Percentiles rank a stretch among this genome's conserved stretches.
phyloP scores from a whole-genome alignment of 2,888 invertebrate species.

The Neria commutata region DNA sequence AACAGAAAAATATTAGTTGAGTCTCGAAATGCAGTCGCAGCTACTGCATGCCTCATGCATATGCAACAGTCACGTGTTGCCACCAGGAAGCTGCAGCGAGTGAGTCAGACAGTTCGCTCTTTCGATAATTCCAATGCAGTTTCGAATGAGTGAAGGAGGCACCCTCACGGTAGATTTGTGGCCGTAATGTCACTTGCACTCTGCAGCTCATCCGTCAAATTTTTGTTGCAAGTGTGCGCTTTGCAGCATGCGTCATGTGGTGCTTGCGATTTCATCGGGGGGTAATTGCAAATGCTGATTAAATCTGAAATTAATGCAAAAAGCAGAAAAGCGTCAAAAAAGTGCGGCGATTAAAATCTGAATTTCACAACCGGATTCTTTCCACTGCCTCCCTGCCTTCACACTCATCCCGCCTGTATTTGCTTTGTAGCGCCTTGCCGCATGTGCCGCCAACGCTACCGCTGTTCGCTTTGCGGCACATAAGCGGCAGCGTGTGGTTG shows the following conservation, averaged over 20 bases:
- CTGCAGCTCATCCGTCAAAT: background rate
- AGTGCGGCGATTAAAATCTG: background rate
- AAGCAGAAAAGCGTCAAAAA: too few species aligned
- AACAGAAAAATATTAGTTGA: background rate
- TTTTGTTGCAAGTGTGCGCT: background rate
- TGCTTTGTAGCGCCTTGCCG: background rate
- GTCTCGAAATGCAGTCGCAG: background rate
- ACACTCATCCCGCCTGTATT: background rate
- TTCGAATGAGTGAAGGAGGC: background rate
- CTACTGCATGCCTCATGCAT: too few species aligned
- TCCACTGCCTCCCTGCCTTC: background rate
- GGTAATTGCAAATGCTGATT: background rate
- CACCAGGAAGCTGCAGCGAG: background rate
- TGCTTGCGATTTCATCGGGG: background rate
- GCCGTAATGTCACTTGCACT: background rate
- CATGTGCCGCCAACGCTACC: slow-evolving; percentile 1
- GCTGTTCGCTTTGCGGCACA: too few species aligned
- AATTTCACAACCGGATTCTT: background rate
- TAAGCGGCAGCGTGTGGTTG: background rate
- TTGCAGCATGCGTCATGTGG: too few species aligned
- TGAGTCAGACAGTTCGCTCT: background rate
- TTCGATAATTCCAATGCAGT: background rate
- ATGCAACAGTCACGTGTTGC: too few species aligned
- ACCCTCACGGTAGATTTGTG: background rate
- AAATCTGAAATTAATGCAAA: background rate